A percentile compares a stretch with the other conserved stretches of the same genome.
These are phyloP conservation scores for Pipistrellus nathusii DNA, from an alignment of 2,797 vertebrate genomes.

Conservation along the genomic window DNA sequence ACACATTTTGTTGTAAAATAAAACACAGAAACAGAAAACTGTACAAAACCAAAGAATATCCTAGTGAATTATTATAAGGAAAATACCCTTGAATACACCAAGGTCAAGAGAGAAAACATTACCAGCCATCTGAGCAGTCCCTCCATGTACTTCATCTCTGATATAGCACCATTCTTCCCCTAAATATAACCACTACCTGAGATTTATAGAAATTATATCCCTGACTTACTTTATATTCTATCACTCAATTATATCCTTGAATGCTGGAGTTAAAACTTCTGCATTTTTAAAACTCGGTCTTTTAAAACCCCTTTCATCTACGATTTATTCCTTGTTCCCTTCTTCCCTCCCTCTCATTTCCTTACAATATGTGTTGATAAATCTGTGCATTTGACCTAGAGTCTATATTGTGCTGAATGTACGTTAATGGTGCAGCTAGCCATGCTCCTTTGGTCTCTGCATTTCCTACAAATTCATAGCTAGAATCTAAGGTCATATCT, in stretches of 20 bases:
- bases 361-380: background rate
- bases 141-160: background rate
- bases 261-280: background rate
- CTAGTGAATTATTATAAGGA: background rate
- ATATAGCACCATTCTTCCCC: no score
- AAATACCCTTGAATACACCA: background rate
- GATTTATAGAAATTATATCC: background rate
- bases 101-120: background rate
- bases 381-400: background rate
- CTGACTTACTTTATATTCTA: background rate
- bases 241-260: background rate
- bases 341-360: background rate
- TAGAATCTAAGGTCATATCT: background rate
- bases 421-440: background rate
- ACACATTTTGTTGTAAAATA: constrained; percentile 12
- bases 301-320: background rate
- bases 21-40: background rate
- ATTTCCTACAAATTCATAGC: background rate
- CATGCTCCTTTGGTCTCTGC: background rate
- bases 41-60: background rate
- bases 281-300: background rate
- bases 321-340: background rate
- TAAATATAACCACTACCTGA: background rate
- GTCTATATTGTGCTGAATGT: background rate
- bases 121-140: background rate